These are phyloP conservation scores for Gopherus flavomarginatus DNA, from an alignment of 2,113 vertebrate genomes.

Conservation along the genomic window DNA sequence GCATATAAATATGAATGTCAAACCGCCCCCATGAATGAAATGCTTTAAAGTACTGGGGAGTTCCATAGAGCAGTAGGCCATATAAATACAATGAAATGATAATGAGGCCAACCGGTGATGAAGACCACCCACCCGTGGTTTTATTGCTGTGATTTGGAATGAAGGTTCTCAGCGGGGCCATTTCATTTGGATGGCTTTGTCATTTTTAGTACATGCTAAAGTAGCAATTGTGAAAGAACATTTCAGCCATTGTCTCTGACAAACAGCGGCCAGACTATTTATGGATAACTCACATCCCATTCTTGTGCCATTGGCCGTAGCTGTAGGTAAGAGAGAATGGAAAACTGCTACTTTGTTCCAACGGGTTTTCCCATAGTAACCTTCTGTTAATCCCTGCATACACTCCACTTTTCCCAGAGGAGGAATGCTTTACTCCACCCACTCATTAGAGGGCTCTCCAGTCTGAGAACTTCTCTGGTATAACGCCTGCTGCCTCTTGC, in stretches of 20 bases:
- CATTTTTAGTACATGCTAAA: conserved; percentile 80
- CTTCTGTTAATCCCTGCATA: conserved; percentile 72
- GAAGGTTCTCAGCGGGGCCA: conserved; percentile 78
- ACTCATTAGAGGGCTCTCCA: conserved; percentile 20
- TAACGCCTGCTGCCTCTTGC: background rate
- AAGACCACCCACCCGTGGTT: conserved; percentile 82
- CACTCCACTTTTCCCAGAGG: conserved; percentile 70
- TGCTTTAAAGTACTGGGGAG: conserved; percentile 74
- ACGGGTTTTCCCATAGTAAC: conserved; percentile 76
- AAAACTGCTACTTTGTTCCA: conserved; percentile 71
- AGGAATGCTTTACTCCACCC: conserved; percentile 20
- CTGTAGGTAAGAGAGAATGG: conserved; percentile 77
- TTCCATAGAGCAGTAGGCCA: conserved; percentile 73
- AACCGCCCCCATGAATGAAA: conserved; percentile 72
- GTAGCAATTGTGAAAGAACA: conserved; percentile 71
- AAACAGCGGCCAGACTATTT: conserved; percentile 82
- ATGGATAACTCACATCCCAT: conserved; percentile 73
- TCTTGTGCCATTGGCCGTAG: conserved; percentile 66
- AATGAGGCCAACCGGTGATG: conserved; percentile 74
- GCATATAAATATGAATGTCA: conserved; percentile 84
- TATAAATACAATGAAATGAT: conserved; percentile 80
- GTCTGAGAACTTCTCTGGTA: background rate
- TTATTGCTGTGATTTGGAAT: conserved; percentile 79
- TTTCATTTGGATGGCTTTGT: conserved; percentile 80
- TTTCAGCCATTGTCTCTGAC: conserved; percentile 77